Percentiles rank a stretch among this genome's conserved stretches.
Evolutionary conservation across 2,113 vertebrate species (phyloP).

Genomic region (Macaca fascicularis): DNA sequence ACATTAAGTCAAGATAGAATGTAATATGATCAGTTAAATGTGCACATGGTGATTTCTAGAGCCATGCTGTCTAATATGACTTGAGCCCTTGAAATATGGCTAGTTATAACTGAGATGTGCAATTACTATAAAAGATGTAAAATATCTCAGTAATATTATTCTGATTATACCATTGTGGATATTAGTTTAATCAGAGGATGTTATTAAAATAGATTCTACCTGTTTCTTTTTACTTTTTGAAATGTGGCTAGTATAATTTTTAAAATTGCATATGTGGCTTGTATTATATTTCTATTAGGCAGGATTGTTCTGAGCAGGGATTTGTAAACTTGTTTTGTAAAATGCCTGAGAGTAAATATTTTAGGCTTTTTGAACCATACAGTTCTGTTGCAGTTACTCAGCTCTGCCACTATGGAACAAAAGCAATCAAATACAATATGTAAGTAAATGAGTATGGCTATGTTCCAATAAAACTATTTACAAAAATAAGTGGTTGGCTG

Average conservation of each 20-base stretch:
- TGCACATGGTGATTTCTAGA: not conserved
- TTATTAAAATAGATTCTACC: not conserved
- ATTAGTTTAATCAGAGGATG: not conserved
- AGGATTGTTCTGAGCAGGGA: not conserved
- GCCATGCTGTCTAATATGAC: not conserved
- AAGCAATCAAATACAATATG: not conserved
- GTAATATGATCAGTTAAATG: not conserved
- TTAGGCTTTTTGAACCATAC: not conserved
- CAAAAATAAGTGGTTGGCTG: not conserved
- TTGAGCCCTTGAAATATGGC: not conserved
- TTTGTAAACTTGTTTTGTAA: not conserved
- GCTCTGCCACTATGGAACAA: not conserved
- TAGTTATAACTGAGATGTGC: not conserved
- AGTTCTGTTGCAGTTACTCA: not conserved
- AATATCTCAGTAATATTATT: not conserved
- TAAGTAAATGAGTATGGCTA: not conserved
- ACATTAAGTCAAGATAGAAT: not conserved
- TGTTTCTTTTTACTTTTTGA: not conserved
- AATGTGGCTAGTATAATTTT: not conserved
- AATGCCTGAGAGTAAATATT: too few species aligned
- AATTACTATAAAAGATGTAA: not conserved
- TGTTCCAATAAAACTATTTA: not conserved
- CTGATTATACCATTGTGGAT: not conserved
- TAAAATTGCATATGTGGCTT: not conserved
- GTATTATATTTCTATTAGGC: not conserved